Conservation (phyloP, 2,113 vertebrate genomes). For the Dicaeum eximium region DNA sequence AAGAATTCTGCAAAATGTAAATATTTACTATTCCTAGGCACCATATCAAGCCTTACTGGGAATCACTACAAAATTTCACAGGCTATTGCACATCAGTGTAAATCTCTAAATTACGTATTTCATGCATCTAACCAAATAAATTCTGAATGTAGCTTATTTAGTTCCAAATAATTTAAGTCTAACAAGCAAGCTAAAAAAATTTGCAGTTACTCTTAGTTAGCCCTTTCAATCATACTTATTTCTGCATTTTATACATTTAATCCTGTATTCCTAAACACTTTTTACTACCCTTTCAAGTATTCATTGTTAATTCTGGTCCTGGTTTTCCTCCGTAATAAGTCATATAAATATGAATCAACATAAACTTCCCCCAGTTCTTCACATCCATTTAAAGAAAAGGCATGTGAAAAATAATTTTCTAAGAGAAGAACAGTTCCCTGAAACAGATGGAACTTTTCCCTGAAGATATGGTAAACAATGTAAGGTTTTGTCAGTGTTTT, state of each 20-base stretch:
- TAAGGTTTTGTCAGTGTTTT: conserved; percentile 1
- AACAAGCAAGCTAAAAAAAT: background rate
- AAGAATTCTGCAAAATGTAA: background rate
- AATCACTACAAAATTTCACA: background rate
- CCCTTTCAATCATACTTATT: background rate
- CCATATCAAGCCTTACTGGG: background rate
- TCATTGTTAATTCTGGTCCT: background rate
- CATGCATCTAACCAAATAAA: background rate
- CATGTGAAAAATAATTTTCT: background rate
- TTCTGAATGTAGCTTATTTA: background rate
- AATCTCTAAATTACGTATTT: background rate
- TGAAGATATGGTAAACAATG: background rate
- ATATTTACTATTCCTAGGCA: background rate
- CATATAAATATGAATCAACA: background rate
- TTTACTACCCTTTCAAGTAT: background rate
- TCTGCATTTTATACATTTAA: background rate
- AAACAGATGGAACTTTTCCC: background rate
- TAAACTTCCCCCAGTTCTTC: background rate
- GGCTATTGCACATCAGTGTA: background rate
- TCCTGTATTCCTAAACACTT: background rate
- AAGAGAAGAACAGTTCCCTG: background rate
- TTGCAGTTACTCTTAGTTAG: background rate
- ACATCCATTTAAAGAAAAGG: background rate
- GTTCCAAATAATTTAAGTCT: background rate
- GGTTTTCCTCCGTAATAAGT: background rate